Evolutionary conservation across 2,797 vertebrate species (phyloP), one percentile per base, ranked within the genome.

Genomic region (Chaunax sp.): DNA sequence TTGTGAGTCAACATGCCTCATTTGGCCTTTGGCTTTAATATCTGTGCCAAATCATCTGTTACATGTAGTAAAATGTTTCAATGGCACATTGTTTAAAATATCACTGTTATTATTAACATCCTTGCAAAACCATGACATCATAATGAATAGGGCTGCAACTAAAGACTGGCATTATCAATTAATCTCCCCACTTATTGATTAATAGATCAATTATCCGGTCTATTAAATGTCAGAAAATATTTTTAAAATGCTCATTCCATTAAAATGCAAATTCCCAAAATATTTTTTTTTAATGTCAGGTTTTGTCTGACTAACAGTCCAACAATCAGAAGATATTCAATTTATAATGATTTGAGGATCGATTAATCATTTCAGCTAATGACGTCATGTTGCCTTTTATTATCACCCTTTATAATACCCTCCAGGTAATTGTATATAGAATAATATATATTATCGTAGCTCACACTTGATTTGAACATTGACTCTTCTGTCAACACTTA

Each of bases 1-100:
- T 23, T 80, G 38, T 83, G 89, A 87, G 78, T 89, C 89, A 88
- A 60, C 45, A 14, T 37, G 64, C 38, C 49, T 67, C 40, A 64
- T 80, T 67, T 66, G 64, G 80, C 87, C 85, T 71, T 38, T 49
- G 76, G 86, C 80, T 69, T 47, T 58, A 43, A 68, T 43, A 28
- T 80, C 52, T 76, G 40, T 20, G 18, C 33, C 37, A 6, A 7
- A 66, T 78, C 69, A 62, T 83, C 69, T 80, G 69, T 81, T 52
- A 53, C 12, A 58, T 37, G 22, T 6, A 46, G 37, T 30, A 0
- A 72, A 53, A 60, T 26, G 2, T 65, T 33, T 30, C n/a, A 35
- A 62, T n/a, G 23, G 22, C 19, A 75, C 15, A 30, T 30, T 30
- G 28, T 5, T 9, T 9, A 30, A 30, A 30, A 30, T n/a, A n/a